Evolutionary conservation across 2,888 invertebrate genomes (phyloP).

Genomic region (Cristatella mucedo): DNA sequence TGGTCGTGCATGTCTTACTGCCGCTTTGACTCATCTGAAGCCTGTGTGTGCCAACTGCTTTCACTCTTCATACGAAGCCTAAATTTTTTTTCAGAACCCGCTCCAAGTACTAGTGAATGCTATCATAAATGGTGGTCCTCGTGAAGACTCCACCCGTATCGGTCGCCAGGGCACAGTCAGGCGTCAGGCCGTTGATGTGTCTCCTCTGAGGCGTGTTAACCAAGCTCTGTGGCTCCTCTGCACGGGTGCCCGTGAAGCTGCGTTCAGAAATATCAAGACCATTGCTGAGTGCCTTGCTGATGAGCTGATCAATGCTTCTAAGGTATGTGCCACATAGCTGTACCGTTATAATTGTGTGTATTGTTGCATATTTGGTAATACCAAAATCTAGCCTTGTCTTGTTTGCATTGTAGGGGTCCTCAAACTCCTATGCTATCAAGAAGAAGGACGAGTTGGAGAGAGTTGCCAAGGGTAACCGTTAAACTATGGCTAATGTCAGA

Average conservation of each 20-base stretch:
- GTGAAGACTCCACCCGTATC: constrained; percentile 99
- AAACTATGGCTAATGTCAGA: too few species aligned
- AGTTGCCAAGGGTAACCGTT: constrained; percentile 99
- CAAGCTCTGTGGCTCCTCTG: constrained; percentile 98
- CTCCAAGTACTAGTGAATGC: constrained; percentile 77
- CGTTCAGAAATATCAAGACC: constrained; percentile 98
- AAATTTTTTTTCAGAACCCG: constrained; percentile 42
- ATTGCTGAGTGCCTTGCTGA: constrained; percentile 99
- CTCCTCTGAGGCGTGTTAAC: constrained; percentile 91
- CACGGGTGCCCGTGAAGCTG: constrained; percentile 95
- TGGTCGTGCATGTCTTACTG: too few species aligned
- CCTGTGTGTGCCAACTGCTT: too few species aligned
- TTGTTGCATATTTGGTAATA: too few species aligned
- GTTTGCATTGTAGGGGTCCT: constrained; percentile 61
- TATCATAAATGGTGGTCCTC: constrained; percentile 94
- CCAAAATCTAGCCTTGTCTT: too few species aligned
- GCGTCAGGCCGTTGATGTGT: constrained; percentile 97
- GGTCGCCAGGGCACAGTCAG: constrained; percentile 99
- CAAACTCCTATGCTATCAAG: constrained; percentile 98
- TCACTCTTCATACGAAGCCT: constrained; percentile 6
- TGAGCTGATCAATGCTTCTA: constrained; percentile 98
- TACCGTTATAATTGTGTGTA: too few species aligned
- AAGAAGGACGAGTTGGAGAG: constrained; percentile 99
- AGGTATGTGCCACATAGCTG: constrained; percentile 54
- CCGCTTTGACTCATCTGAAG: too few species aligned